Evolutionary conservation across 2,888 invertebrate species (phyloP).

Genomic region (Melieria picta): DNA sequence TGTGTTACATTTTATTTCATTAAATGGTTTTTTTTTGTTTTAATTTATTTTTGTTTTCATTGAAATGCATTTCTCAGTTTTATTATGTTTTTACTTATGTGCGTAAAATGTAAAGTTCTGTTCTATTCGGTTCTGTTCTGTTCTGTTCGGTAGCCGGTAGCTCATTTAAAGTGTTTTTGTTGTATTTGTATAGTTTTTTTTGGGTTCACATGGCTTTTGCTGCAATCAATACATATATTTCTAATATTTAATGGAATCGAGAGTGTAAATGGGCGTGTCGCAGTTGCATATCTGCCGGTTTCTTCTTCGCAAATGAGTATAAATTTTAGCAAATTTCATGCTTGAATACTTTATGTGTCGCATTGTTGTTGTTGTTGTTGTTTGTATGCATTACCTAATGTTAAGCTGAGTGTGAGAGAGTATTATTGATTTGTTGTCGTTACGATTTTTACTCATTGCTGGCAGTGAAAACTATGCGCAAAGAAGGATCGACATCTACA

Average conservation of each 20-base stretch:
- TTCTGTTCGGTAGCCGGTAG: conserved; percentile 1
- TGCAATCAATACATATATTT: neutral
- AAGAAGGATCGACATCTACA: neutral
- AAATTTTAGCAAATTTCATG: conserved; percentile 15
- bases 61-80: conserved; percentile 32
- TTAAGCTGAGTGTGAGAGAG: conserved; percentile 19
- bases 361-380: neutral
- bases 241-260: neutral
- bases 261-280: neutral
- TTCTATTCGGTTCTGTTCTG: conserved; percentile 4
- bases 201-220: neutral
- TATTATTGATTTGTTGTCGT: neutral
- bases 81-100: conserved; percentile 29
- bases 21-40: conserved; percentile 12
- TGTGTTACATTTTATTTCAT: neutral
- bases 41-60: conserved; percentile 8
- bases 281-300: neutral
- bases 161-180: neutral
- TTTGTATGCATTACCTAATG: conserved; percentile 8
- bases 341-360: neutral
- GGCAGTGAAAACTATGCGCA: conserved; percentile 32
- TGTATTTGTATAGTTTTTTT: conserved; percentile 8
- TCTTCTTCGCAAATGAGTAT: conserved; percentile 15
- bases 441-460: neutral
- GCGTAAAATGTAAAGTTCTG: conserved; percentile 26